Conservation (phyloP, 2,797 vertebrate genomes). For the Chaetophractus vellerosus region DNA sequence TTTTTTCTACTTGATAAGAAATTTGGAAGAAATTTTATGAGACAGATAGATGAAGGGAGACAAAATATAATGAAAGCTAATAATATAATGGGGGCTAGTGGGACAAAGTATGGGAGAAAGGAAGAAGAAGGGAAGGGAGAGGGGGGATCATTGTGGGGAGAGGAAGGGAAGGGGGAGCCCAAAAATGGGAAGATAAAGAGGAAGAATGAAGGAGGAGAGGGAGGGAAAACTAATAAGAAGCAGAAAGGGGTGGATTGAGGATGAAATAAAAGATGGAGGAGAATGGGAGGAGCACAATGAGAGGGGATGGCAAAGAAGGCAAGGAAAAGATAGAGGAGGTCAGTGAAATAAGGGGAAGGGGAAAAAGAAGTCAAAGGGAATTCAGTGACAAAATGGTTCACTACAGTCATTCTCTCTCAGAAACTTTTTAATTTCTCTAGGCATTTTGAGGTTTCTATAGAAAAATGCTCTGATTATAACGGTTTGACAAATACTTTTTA, state of each 20-base stretch:
- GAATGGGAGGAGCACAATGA: not conserved
- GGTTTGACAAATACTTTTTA: not conserved
- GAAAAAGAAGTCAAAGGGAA: not conserved
- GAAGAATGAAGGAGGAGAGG: not conserved
- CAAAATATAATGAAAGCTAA: not conserved
- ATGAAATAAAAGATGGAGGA: not conserved
- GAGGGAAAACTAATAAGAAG: not conserved
- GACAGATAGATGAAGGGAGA: not conserved
- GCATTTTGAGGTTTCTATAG: not conserved
- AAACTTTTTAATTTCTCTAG: not conserved
- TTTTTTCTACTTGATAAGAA: not conserved
- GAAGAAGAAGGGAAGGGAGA: too few species aligned
- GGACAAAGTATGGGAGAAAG: too few species aligned
- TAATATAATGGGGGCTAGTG: not conserved
- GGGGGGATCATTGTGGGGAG: not conserved
- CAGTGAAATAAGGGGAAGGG: not conserved
- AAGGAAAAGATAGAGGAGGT: not conserved
- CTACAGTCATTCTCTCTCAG: not conserved
- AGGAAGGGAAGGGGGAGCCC: too few species aligned
- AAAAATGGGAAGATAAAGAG: not conserved
- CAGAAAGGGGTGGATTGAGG: not conserved
- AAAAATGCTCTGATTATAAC: not conserved
- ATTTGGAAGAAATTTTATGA: not conserved
- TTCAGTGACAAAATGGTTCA: not conserved
- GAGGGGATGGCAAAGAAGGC: not conserved